phyloP scores from a whole-genome alignment of 2,113 vertebrate genomes.

The Theristicus caerulescens region DNA sequence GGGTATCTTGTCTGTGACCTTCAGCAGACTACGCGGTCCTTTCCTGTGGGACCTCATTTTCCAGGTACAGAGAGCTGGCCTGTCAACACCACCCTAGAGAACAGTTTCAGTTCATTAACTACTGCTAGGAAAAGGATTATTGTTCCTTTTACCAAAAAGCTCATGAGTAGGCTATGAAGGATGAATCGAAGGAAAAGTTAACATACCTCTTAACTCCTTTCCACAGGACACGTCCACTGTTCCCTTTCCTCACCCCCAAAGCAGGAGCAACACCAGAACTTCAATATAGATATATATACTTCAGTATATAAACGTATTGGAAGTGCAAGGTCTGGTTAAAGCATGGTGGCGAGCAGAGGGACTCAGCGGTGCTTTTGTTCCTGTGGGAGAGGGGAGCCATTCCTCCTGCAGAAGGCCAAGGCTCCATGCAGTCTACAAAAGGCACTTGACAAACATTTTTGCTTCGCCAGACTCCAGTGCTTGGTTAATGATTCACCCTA shows the following conservation, averaged over 20 bases:
- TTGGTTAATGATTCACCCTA: constrained; percentile 6
- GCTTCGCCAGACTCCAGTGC: neutral
- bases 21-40: neutral
- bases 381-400: neutral
- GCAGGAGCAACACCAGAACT: neutral
- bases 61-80: neutral
- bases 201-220: neutral
- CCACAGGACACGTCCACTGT: accelerated
- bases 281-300: too few species aligned
- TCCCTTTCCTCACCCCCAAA: neutral
- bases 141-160: neutral
- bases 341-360: accelerated
- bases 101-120: neutral
- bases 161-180: neutral
- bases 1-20: neutral
- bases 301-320: neutral
- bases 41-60: neutral
- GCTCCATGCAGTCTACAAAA: neutral
- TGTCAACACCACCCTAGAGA: neutral
- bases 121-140: neutral
- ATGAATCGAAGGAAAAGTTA: neutral
- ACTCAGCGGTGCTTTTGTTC: accelerated
- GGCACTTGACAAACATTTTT: neutral
- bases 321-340: neutral
- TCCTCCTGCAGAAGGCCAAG: neutral